Evolutionary conservation across 1,140 invertebrate genomes (phyloP).

Genomic region (Psix sp.): DNA sequence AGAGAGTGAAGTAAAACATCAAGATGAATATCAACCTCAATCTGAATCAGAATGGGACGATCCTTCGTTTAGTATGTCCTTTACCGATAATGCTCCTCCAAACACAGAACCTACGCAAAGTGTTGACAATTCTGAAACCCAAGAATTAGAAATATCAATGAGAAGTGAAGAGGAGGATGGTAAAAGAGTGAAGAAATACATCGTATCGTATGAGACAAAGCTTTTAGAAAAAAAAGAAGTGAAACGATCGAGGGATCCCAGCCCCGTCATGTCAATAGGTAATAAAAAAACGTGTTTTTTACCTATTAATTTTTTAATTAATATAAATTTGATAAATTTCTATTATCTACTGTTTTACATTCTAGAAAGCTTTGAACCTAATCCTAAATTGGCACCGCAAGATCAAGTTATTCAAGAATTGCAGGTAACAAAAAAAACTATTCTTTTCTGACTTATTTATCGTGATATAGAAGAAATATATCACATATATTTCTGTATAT

Average conservation of each 20-base stretch:
- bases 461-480: too few species aligned
- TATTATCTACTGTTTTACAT: too few species aligned
- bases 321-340: background rate
- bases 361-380: slow-evolving; percentile 74
- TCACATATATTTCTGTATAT: too few species aligned
- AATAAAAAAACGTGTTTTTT: too few species aligned
- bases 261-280: slow-evolving; percentile 70
- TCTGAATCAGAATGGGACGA: slow-evolving; percentile 61
- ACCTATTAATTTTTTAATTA: too few species aligned
- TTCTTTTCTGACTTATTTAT: too few species aligned
- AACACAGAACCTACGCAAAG: slow-evolving; percentile 65
- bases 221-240: slow-evolving; percentile 57
- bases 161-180: slow-evolving; percentile 68
- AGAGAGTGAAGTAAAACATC: too few species aligned
- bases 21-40: slow-evolving; percentile 51
- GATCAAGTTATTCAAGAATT: slow-evolving; percentile 76
- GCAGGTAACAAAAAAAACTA: slow-evolving; percentile 66
- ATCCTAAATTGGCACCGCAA: slow-evolving; percentile 72
- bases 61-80: slow-evolving; percentile 54
- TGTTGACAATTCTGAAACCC: slow-evolving; percentile 65
- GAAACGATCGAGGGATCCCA: slow-evolving; percentile 62
- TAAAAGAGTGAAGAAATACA: slow-evolving; percentile 72
- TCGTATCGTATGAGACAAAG: slow-evolving; percentile 73
- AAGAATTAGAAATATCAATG: slow-evolving; percentile 71
- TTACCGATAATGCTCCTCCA: slow-evolving; percentile 54